phyloP scores from a whole-genome alignment of 2,888 invertebrate species.

The Actias luna region DNA sequence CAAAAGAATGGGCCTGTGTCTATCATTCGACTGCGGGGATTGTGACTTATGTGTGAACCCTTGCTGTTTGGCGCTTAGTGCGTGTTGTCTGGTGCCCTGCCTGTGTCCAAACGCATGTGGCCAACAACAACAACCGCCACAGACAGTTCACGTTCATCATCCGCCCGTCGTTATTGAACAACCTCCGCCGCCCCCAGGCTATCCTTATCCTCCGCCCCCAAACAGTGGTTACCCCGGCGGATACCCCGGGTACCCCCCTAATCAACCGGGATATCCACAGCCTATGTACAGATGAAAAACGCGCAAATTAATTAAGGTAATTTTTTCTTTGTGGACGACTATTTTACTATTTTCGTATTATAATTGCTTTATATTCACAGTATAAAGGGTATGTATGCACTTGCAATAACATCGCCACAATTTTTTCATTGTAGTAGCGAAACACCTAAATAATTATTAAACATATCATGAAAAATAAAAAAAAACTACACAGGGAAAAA shows the following conservation, averaged over 20 bases:
- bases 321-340: constrained; percentile 48
- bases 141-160: constrained; percentile 64
- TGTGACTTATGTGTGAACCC: constrained; percentile 69
- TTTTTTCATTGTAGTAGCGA: background rate
- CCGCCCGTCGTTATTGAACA: constrained; percentile 57
- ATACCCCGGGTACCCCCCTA: constrained; percentile 32
- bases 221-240: constrained; percentile 42
- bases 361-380: constrained; percentile 1
- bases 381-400: background rate
- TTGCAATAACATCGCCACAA: background rate
- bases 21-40: constrained; percentile 71
- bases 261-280: constrained; percentile 29
- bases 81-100: constrained; percentile 71
- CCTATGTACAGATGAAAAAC: constrained; percentile 54
- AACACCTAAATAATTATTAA: background rate
- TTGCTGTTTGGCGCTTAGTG: constrained; percentile 69
- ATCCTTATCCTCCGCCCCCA: constrained; percentile 52
- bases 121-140: constrained; percentile 58
- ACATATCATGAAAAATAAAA: background rate
- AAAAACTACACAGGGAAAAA: background rate
- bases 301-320: constrained; percentile 41
- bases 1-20: constrained; percentile 67
- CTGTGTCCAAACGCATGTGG: constrained; percentile 74
- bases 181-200: constrained; percentile 47
- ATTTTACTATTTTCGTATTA: constrained; percentile 14